Percentiles rank a stretch among this genome's conserved stretches.
These are phyloP conservation scores for Helleia helle DNA, from an alignment of 2,888 invertebrate species.

Conservation along the genomic window DNA sequence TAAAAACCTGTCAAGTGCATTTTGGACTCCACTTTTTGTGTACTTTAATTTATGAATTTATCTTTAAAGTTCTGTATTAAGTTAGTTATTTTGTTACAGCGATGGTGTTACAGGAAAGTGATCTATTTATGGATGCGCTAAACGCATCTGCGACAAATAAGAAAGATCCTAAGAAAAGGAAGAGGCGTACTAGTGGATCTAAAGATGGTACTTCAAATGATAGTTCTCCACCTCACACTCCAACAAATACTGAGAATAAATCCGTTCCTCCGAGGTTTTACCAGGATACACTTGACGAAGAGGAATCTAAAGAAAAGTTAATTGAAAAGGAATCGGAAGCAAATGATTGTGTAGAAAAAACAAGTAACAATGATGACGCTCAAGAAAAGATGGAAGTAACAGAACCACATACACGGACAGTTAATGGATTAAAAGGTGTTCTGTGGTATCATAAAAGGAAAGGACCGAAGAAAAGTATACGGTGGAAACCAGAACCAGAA, in stretches of 20 bases:
- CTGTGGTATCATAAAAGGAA: constrained; percentile 82
- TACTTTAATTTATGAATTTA: background rate
- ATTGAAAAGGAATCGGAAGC: constrained; percentile 36
- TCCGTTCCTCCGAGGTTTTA: constrained; percentile 86
- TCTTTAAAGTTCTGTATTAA: too few relatives aligned
- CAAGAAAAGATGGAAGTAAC: constrained; percentile 47
- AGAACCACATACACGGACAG: constrained; percentile 55
- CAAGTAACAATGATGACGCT: constrained; percentile 14
- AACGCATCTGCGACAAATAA: constrained; percentile 83
- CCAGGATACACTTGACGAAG: constrained; percentile 89
- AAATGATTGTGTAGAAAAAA: constrained; percentile 32
- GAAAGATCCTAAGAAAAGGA: constrained; percentile 85
- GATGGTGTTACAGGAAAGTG: constrained; percentile 88
- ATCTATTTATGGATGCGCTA: constrained; percentile 94
- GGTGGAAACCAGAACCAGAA: constrained; percentile 86
- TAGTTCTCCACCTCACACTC: constrained; percentile 71
- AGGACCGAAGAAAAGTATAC: constrained; percentile 85
- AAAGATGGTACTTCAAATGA: constrained; percentile 76
- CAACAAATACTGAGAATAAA: constrained; percentile 59
- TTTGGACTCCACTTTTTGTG: constrained; percentile 17
- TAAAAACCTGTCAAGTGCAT: constrained; percentile 19
- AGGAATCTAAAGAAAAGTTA: constrained; percentile 71
- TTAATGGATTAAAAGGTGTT: constrained; percentile 82
- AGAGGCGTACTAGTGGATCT: constrained; percentile 80
- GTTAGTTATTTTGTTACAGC: constrained; percentile 69